Base-by-base conservation (phyloP, 2,888 invertebrate species). In the Eubasilissa splendida region DNA sequence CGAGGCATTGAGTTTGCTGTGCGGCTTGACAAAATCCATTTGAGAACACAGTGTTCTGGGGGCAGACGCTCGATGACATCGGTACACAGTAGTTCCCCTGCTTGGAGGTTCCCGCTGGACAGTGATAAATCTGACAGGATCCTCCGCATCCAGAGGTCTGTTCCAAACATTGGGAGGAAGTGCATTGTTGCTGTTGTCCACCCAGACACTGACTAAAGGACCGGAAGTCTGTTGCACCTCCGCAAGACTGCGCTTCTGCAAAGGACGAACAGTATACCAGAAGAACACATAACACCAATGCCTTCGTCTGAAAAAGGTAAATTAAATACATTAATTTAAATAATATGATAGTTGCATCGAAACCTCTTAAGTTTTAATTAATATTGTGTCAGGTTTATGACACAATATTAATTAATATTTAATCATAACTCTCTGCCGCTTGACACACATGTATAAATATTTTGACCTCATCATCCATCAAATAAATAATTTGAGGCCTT, bases 1-100 rank as follows among this genome's bases (percentile, higher is more conserved):
- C 31, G 3, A 56, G 75, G 31, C 79, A 79, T 3, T 42, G 14
- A 7, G 53, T 63, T 79, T n/a, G 14, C 7, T 54, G 2, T 9
- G 10, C 8, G 31, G 14, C 52, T 42, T 56, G 50, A 14, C 82
- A 82, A n/a, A 73, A 8, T 33, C 80, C 82, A 42, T 79, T 70
- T 12, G 33, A 7, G 52, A 60, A 79, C 33, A 74, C 68, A 33
- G 76, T 73, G n/a, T 68, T 52, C 0, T 33, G 8, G 7, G 80
- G 77, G 54, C 82, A 82, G 42, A 74, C 65, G 31, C 31, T 12
- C 0, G 9, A 7, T 10, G 75, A 52, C 5, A n/a, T 22, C n/a
- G 75, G 76, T 2, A 77, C 22, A 50, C 82, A 82, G 33, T 71
- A 33, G 52, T 63, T 68, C 11, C 65, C 76, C 10, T 12, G 31